phyloP scores from a whole-genome alignment of 2,797 vertebrate species.

The Enteromius viviparus region DNA sequence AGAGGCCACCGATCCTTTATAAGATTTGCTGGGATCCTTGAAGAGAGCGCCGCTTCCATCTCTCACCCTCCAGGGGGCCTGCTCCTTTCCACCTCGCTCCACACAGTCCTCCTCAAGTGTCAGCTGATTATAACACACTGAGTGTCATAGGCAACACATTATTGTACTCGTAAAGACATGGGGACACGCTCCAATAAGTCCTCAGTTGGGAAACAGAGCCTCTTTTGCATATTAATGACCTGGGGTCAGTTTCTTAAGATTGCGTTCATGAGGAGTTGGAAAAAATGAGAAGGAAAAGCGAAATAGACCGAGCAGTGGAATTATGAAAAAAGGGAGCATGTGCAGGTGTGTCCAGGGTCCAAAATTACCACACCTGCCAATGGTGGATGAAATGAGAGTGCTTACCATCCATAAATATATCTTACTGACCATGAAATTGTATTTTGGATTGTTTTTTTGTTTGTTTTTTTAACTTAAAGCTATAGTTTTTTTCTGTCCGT shows the following conservation, averaged over 20 bases:
- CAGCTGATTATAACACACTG: conserved; percentile 69
- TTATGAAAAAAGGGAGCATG: not conserved
- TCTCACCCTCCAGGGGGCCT: conserved; percentile 59
- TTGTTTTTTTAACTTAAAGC: not conserved
- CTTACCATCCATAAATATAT: not conserved
- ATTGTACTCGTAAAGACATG: conserved; percentile 62
- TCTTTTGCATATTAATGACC: conserved; percentile 68
- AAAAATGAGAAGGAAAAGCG: conserved; percentile 63
- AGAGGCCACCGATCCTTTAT: conserved; percentile 30
- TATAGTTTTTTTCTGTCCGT: not conserved
- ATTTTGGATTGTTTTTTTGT: not conserved
- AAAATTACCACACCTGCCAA: not conserved
- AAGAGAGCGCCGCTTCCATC: conserved; percentile 32
- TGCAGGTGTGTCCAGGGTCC: conserved; percentile 1
- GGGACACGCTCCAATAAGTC: conserved; percentile 74
- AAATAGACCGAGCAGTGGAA: conserved; percentile 33
- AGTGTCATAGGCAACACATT: conserved; percentile 71
- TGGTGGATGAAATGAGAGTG: not conserved
- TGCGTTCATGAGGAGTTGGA: conserved; percentile 54
- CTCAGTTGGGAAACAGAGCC: conserved; percentile 62
- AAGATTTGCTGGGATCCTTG: conserved; percentile 37
- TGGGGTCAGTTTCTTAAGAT: conserved; percentile 60
- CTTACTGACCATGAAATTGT: not conserved
- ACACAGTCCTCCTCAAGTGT: conserved; percentile 50
- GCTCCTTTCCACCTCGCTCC: conserved; percentile 48